Evolutionary conservation across 2,113 vertebrate species (phyloP), one percentile per base, ranked within the genome.

Genomic region (Lipophrys pholis): DNA sequence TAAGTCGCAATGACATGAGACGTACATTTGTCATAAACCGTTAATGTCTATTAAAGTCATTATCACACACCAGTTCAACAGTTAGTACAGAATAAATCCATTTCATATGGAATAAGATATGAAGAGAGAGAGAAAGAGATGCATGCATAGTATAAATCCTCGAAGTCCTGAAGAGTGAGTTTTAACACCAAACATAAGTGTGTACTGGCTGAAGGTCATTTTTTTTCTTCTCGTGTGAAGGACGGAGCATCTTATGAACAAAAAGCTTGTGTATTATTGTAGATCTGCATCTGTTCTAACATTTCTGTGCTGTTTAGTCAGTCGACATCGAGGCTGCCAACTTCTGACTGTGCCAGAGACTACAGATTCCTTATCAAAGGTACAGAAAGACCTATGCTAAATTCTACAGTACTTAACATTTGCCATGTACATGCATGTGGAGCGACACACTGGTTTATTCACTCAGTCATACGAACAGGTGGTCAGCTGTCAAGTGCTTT

Each of bases 131-230:
- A 60, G 41, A 80, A 35, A 69, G 59, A 76, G 83, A 71, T 82
- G 82, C 88, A 89, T 87, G 82, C 87, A 89, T 88, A 91, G 88
- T 70, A 67, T 39, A 81, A 57, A 51, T 89, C 74, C 56, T 76
- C 73, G 66, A 39, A 68, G 62, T 81, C 64, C 59, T 74, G 64
- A 62, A 81, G 14, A 35, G 54, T 48, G 21, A 69, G 36, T 49
- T 62, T 38, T 0, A 59, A 68, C 60, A 70, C 17, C 17, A 76
- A 83, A 63, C 63, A 72, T 59, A 77, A 71, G 43, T 14, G 45
- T 16, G 55, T 36, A 52, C 39, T 39, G 36, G 30, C 6, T 63
- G 38, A 69, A 61, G 38, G 67, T 52, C 10, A 16, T 48, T n/a
- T 48, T n/a, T 11, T 43, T 43, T 11, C 8, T 9, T 12, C 4